Evolutionary conservation across 2,113 vertebrate genomes (phyloP), one percentile per base, ranked within the genome.

Genomic region (Sinocyclocheilus rhinocerous): DNA sequence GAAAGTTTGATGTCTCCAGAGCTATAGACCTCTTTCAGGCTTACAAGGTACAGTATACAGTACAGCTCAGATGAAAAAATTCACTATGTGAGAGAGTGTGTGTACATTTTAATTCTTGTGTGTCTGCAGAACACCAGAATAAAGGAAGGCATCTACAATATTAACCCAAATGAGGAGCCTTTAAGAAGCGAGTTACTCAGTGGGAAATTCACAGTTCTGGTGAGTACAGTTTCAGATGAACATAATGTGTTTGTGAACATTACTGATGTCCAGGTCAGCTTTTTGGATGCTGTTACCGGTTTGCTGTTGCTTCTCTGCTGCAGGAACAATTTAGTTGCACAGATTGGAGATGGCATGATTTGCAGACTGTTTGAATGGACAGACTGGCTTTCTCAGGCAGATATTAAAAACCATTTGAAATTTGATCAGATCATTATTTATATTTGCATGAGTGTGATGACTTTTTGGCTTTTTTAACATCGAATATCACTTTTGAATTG

Each of bases 191-290:
- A 96, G 92, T 88, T 96, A 76, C 89, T 95, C 42, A 92, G 92
- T 88, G 95, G 95, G 18, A 96, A 96, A 90, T 96, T 96, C 86
- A 96, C 95, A n/a, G 95, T 96, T 81, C 90, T 96, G 93, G 95
- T 95, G 88, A 95, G 94, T 85, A 59, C 6, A 2, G 3, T 33
- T 77, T 55, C 22, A 45, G 12, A 69, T 39, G 59, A 16, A 52
- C 10, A 24, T 90, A 10, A 1, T 72, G 8, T 42, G 63, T 50
- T 52, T 42, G 59, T 75, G 42, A 77, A 50, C 36, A 77, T 69
- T 69, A 3, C 4, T 82, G 12, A 33, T 77, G 8, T 61, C 48
- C 57, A 20, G 65, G 52, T 33, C 36, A 15, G 65, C 4, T 59
- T 76, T 81, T 63, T 55, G 48, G 22, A 52, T 57, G 42, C 61